A percentile compares a stretch with the other conserved stretches of the same genome.
These are phyloP conservation scores for Cyprinodon diabolis DNA, from an alignment of 2,797 vertebrate genomes.

Conservation along the genomic window DNA sequence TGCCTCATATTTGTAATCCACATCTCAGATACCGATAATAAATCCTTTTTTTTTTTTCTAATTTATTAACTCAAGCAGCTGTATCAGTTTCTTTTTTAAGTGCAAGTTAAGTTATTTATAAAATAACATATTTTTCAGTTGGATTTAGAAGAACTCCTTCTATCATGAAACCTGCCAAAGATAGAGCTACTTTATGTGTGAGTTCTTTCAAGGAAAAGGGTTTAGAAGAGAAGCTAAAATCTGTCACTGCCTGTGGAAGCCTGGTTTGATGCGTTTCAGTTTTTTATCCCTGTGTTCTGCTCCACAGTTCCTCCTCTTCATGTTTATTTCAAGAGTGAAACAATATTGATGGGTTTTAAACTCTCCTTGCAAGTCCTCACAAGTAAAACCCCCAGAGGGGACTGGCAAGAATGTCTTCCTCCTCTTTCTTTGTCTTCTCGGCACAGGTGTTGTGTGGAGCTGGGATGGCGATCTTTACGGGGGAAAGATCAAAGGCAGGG, in stretches of 20 bases:
- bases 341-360: slow-evolving; percentile 25
- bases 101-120: too few species aligned
- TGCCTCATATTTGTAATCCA: neutral
- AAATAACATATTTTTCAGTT: neutral
- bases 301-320: slow-evolving; percentile 30
- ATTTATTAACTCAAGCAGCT: neutral
- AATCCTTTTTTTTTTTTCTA: too few species aligned
- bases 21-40: too few species aligned
- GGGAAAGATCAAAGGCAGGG: slow-evolving; percentile 60
- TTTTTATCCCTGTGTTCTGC: too few species aligned
- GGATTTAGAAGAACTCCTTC: neutral
- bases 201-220: neutral
- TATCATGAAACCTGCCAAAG: too few species aligned
- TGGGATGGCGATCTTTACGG: slow-evolving; percentile 31
- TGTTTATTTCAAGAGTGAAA: slow-evolving; percentile 14
- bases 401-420: slow-evolving; percentile 46
- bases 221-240: neutral
- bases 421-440: slow-evolving; percentile 16
- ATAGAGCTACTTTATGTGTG: neutral
- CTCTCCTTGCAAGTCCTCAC: slow-evolving; percentile 57
- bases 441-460: slow-evolving; percentile 24
- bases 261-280: neutral
- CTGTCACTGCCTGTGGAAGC: neutral
- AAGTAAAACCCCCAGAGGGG: slow-evolving; percentile 39
- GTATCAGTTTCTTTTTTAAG: neutral